Evolutionary conservation across 2,113 vertebrate genomes (phyloP).

Genomic region (Dromaius novaehollandiae): DNA sequence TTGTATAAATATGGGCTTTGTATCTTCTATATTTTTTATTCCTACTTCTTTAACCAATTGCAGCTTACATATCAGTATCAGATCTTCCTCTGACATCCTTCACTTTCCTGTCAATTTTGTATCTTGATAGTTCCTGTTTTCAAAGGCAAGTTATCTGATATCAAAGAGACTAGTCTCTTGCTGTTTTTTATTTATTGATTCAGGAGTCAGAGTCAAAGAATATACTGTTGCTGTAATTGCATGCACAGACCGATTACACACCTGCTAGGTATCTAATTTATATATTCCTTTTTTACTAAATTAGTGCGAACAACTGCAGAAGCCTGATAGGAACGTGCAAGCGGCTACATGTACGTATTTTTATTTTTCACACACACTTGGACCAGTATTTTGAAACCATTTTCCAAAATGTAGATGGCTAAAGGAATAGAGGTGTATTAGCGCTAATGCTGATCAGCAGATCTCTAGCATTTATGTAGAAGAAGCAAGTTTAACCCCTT

Average conservation of each 20-base stretch:
- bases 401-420: not conserved
- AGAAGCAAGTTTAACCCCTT: fast-evolving
- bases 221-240: not conserved
- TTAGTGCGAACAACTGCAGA: conserved; percentile 17
- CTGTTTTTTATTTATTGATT: not conserved
- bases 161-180: not conserved
- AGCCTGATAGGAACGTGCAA: not conserved
- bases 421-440: not conserved
- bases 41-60: not conserved
- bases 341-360: not conserved
- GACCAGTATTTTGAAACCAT: not conserved
- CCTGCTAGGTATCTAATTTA: not conserved
- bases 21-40: not conserved
- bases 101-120: not conserved
- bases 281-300: not conserved
- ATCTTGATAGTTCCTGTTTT: not conserved
- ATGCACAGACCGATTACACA: not conserved
- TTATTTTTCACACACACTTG: not conserved
- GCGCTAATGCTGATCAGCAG: not conserved
- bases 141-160: not conserved
- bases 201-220: not conserved
- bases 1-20: not conserved
- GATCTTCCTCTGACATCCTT: not conserved
- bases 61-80: not conserved
- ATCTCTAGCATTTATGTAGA: no score